phyloP scores from a whole-genome alignment of 2,113 vertebrate genomes.

The Trematocara unimaculatum region DNA sequence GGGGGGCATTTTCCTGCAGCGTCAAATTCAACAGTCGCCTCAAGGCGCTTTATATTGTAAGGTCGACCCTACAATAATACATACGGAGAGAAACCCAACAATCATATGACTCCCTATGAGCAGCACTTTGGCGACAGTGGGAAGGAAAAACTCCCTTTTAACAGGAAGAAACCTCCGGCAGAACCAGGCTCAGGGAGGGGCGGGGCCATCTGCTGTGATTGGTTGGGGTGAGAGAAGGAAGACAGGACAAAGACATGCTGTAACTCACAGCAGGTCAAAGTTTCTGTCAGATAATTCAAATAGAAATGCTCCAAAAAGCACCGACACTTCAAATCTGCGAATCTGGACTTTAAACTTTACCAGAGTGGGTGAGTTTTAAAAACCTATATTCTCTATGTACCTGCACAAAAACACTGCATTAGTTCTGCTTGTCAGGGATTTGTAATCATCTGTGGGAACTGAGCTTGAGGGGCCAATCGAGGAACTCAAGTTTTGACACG shows the following conservation, averaged over 20 bases:
- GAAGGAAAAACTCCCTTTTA: background rate
- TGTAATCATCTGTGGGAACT: background rate
- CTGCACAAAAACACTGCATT: background rate
- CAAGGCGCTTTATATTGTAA: no score
- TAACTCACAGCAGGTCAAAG: background rate
- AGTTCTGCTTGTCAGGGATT: background rate
- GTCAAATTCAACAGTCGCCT: no score
- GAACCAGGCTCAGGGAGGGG: background rate
- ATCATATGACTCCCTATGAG: rapidly evolving
- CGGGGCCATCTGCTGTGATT: background rate
- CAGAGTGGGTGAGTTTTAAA: background rate
- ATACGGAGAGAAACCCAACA: rapidly evolving
- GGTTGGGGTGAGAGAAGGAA: rapidly evolving
- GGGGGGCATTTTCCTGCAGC: rapidly evolving
- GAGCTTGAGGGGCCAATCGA: no score
- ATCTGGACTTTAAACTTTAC: rapidly evolving
- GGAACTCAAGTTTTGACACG: background rate
- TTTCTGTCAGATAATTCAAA: rapidly evolving
- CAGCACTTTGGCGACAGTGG: rapidly evolving
- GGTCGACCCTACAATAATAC: rapidly evolving
- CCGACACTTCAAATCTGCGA: background rate
- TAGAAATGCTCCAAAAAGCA: no score
- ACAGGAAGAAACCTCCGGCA: background rate
- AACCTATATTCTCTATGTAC: rapidly evolving
- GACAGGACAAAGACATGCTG: rapidly evolving